Base-by-base conservation (phyloP, 2,797 vertebrate species). In the Spondyliosoma cantharus region DNA sequence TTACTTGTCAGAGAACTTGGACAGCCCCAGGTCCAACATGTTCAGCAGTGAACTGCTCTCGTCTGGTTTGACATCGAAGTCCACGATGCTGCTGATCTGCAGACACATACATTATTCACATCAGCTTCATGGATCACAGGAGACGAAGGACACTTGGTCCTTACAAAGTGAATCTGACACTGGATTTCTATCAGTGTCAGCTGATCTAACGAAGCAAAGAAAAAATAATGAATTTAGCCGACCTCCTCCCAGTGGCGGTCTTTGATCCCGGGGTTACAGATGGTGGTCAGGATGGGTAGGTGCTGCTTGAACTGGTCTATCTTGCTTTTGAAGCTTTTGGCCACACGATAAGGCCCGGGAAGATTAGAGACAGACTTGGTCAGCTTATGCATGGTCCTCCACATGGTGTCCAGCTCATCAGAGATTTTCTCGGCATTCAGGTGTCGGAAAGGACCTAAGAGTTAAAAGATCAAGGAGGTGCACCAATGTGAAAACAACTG, bases 211-310 rank as follows among this genome's bases (percentile, higher is more conserved):
- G 3, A 72, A 72, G 53, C 15, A 60, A 58, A 58, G 42, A 45
- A 24, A 54, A 25, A 37, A 54, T 25, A 32, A 29, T 14, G 13
- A 7, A 80, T 59, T 57, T 27, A 65, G 64, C 64, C 64, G 20
- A 97, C 97, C 96, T 93, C 90, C 6, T 96, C 76, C 97, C 97
- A 99, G 80, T 99, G 97, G 2, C 96, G 93, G 0, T 93, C 93
- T 90, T 96, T 98, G 82, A 99, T 95, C 14, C 96, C 97, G 0
- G 88, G 96, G 84, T 97, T 98, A 90, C 97, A 97, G 89, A 94
- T 95, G 80, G 96, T 87, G 17, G 49, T 91, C 74, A 99, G 93
- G 67, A 99, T 74, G 8, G 97, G 96, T 14, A 98, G 76, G 72
- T 98, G 91, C 61, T 94, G 92, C 84, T 96, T 97, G 84, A 98